Percentiles rank a stretch among this genome's conserved stretches.
These are phyloP conservation scores for Xiphorhynchus elegans DNA, from an alignment of 2,113 vertebrate genomes.

Conservation along the genomic window DNA sequence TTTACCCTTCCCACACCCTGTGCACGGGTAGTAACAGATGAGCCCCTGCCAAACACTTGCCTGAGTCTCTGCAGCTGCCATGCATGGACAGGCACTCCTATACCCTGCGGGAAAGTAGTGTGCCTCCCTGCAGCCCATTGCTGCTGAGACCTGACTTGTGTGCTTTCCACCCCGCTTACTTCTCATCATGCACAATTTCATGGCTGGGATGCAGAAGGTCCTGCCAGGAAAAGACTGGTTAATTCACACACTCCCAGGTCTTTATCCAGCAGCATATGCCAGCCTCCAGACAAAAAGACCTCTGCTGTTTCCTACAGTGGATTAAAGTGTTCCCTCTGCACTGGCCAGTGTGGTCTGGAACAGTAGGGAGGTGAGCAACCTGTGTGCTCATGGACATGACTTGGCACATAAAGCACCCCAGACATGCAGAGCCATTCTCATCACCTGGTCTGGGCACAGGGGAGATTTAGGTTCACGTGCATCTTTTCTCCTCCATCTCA, in stretches of 20 bases:
- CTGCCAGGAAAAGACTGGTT: neutral
- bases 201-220: neutral
- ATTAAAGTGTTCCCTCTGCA: neutral
- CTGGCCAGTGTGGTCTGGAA: fast-evolving
- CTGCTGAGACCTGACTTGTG: neutral
- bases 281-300: neutral
- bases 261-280: neutral
- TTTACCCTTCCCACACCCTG: neutral
- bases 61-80: neutral
- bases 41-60: fast-evolving
- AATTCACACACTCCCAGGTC: neutral
- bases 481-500: neutral
- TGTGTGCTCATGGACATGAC: neutral
- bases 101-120: neutral
- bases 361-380: neutral
- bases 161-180: neutral
- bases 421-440: neutral
- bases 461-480: neutral
- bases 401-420: fast-evolving
- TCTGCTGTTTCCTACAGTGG: neutral
- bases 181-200: neutral
- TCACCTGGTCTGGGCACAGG: neutral
- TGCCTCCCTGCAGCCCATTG: neutral
- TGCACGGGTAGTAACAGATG: fast-evolving
- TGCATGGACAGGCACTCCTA: fast-evolving